Evolutionary conservation across 2,888 invertebrate species (phyloP).

Genomic region (Zygothrica quintamaculata): DNA sequence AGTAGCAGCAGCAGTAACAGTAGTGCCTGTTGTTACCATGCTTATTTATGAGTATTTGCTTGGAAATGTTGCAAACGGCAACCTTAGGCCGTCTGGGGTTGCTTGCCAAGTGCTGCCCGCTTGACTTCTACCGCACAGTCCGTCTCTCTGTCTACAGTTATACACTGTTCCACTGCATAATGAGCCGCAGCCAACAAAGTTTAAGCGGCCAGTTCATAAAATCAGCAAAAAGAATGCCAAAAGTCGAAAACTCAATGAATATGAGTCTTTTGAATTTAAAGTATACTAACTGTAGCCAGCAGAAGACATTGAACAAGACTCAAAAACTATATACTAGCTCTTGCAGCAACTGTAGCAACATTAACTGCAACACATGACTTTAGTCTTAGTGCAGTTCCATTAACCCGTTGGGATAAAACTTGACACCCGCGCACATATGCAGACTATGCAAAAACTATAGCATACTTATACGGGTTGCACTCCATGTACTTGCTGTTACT

Average conservation of each 20-base stretch:
- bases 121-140: no score
- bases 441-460: slow-evolving; percentile 36
- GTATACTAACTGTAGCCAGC: slow-evolving; percentile 27
- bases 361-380: slow-evolving; percentile 27
- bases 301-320: no score
- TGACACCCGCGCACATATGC: slow-evolving; percentile 29
- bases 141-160: no score
- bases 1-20: slow-evolving; percentile 14
- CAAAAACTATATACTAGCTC: no score
- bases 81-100: slow-evolving; percentile 51
- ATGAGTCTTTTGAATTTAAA: slow-evolving; percentile 50
- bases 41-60: slow-evolving; percentile 68
- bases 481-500: slow-evolving; percentile 44
- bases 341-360: slow-evolving; percentile 20
- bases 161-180: slow-evolving; percentile 53
- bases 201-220: slow-evolving; percentile 65
- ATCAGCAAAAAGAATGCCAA: slow-evolving; percentile 48
- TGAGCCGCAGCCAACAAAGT: slow-evolving; percentile 67
- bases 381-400: slow-evolving; percentile 38
- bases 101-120: slow-evolving; percentile 64
- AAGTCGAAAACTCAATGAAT: slow-evolving; percentile 56
- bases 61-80: slow-evolving; percentile 62
- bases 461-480: slow-evolving; percentile 51
- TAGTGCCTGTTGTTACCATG: slow-evolving; percentile 26
- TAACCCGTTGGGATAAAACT: slow-evolving; percentile 32